Evolutionary conservation across 2,888 invertebrate genomes (phyloP).

Genomic region (Nemotelus pantherinus): DNA sequence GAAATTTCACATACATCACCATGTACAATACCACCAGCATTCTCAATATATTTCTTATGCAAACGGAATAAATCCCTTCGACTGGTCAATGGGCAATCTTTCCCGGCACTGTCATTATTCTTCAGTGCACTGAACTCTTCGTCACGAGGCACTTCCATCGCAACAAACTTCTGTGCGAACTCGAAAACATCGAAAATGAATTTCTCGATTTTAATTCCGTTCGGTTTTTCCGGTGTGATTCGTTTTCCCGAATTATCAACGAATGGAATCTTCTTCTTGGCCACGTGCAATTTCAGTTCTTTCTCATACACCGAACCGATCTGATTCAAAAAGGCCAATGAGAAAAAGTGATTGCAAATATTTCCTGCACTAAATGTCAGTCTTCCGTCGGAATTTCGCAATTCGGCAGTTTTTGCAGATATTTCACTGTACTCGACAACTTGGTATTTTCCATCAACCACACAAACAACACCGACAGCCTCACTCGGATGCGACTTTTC

Average conservation of each 20-base stretch:
- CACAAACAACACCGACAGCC: constrained; percentile 95
- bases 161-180: constrained; percentile 89
- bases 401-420: constrained; percentile 84
- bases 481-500: constrained; percentile 91
- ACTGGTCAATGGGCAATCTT: constrained; percentile 92
- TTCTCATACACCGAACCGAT: constrained; percentile 77
- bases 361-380: constrained; percentile 94
- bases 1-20: constrained; percentile 86
- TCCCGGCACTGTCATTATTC: constrained; percentile 86
- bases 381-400: constrained; percentile 78
- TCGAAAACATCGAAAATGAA: constrained; percentile 99
- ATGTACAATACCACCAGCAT: constrained; percentile 81
- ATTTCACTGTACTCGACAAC: constrained; percentile 98
- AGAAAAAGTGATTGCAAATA: constrained; percentile 98
- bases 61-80: constrained; percentile 78
- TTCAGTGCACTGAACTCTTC: constrained; percentile 98
- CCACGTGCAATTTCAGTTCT: constrained; percentile 89
- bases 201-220: constrained; percentile 99
- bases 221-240: constrained; percentile 81
- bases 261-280: constrained; percentile 96
- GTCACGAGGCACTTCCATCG: constrained; percentile 90
- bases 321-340: constrained; percentile 81
- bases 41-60: constrained; percentile 81
- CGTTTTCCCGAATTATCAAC: constrained; percentile 77
- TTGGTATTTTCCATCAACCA: constrained; percentile 89